These are phyloP conservation scores for Heliconius melpomene DNA, from an alignment of 1,140 invertebrate species.

Conservation along the genomic window DNA sequence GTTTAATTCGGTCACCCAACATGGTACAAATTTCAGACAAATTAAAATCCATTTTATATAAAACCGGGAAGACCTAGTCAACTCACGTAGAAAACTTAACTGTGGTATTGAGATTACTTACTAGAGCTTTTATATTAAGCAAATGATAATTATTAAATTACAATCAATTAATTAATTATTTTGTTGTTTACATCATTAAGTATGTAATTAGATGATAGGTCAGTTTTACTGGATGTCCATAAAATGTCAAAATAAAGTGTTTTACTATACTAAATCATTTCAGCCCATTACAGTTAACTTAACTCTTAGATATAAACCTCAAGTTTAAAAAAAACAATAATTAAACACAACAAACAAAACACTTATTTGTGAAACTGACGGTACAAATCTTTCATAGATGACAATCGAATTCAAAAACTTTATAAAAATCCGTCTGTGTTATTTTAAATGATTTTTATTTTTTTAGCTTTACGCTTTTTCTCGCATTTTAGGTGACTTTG, in stretches of 20 bases:
- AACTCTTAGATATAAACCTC: too few relatives aligned
- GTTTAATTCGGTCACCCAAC: slow-evolving; percentile 27
- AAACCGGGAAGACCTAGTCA: not conserved
- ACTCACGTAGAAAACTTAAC: not conserved
- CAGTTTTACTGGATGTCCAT: not conserved
- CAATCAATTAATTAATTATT: not conserved
- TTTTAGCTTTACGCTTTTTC: too few relatives aligned
- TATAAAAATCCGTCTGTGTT: too few relatives aligned
- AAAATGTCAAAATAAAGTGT: not conserved
- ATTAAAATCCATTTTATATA: not conserved
- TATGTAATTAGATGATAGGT: not conserved
- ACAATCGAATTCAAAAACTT: too few relatives aligned
- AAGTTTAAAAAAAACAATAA: too few relatives aligned
- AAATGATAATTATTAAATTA: not conserved
- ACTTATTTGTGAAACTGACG: too few relatives aligned
- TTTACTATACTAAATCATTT: too few relatives aligned
- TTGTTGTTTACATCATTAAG: not conserved
- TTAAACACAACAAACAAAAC: too few relatives aligned
- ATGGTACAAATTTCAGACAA: slow-evolving; percentile 28
- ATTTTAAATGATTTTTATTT: too few relatives aligned
- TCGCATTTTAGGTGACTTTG: too few relatives aligned
- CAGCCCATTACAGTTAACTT: too few relatives aligned
- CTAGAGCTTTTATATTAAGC: not conserved
- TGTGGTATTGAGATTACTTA: not conserved
- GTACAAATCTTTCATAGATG: too few relatives aligned